Evolutionary conservation across 2,797 vertebrate species (phyloP).

Genomic region (Anguilla megastoma): DNA sequence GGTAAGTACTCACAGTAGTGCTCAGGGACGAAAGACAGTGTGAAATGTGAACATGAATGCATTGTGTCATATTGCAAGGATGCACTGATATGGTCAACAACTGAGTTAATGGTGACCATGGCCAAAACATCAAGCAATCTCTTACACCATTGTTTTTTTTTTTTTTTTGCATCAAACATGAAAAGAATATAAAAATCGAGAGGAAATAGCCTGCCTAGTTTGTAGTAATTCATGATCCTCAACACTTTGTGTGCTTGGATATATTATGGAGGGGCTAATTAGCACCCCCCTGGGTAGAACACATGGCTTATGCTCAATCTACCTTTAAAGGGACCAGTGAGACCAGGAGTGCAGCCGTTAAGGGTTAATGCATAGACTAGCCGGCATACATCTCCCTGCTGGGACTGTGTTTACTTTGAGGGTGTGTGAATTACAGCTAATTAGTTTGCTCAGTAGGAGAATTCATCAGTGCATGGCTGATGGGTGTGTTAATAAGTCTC

Average conservation of each 20-base stretch:
- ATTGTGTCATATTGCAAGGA: neutral
- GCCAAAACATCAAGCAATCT: neutral
- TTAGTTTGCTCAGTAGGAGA: slow-evolving; percentile 4
- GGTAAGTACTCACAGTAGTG: slow-evolving; percentile 66
- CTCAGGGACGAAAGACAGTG: neutral
- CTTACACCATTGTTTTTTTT: neutral
- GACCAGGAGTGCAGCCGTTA: neutral
- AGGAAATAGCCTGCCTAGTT: neutral
- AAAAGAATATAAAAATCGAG: neutral
- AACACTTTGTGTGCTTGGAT: neutral
- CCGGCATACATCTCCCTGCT: neutral
- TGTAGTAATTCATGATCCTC: neutral
- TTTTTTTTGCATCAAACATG: neutral
- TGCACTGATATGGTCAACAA: neutral
- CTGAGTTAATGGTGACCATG: neutral
- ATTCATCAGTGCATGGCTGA: neutral
- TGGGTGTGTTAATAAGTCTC: slow-evolving; percentile 22
- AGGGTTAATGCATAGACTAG: neutral
- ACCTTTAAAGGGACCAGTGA: neutral
- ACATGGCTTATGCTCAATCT: neutral
- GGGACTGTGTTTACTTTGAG: neutral
- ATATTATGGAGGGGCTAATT: neutral
- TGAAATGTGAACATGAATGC: neutral
- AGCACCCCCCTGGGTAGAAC: neutral
- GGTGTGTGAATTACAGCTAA: slow-evolving; percentile 16